Evolutionary conservation across 2,113 vertebrate genomes (phyloP), one percentile per base, ranked within the genome.

Genomic region (Clarias magur): DNA sequence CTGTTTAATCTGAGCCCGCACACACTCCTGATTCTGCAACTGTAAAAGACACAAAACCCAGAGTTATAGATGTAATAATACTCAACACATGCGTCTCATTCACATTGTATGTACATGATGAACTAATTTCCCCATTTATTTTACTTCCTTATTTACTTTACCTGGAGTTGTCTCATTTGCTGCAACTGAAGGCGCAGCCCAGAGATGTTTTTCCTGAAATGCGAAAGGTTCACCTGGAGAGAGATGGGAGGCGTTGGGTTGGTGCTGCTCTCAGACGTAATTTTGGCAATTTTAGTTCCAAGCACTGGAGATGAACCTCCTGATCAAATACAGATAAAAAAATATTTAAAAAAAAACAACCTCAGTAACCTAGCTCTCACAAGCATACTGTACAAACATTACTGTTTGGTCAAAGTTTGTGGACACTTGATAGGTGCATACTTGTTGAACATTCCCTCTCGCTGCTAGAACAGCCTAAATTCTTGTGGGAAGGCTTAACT

Each of bases 21-120:
- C 92, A 85, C 95, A 91, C 92, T 99, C 98, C 93, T 98, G 98
- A 95, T 98, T 99, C 95, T 98, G 97, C 92, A 99, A 95, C 98
- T 99, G 95, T 91, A 73, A 90, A 62, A 93, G 87, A 94, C 93
- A 42, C 93, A 48, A 48, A 48, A 91, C 54, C 53, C 63, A 70
- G 68, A 79, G 48, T 80, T 75, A 86, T 13, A 67, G 27, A 57
- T 21, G 19, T 5, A 21, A 54, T 25, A 38, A 17, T n/a, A 68
- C n/a, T 82, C 84, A 67, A 73, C 13, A 59, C 11, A 57, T 59
- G 13, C 54, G 6, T 54, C 34, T 30, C 9, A 63, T 68, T 53
- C 65, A 57, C 7, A 56, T 56, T 7, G 10, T 54, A 25, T 79
- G 25, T 17, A 80, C 4, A 81, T 42, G 42, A 42, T 42, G 42